Base-by-base conservation (phyloP, 2,888 invertebrate species). In the Caenorhabditis becei region DNA sequence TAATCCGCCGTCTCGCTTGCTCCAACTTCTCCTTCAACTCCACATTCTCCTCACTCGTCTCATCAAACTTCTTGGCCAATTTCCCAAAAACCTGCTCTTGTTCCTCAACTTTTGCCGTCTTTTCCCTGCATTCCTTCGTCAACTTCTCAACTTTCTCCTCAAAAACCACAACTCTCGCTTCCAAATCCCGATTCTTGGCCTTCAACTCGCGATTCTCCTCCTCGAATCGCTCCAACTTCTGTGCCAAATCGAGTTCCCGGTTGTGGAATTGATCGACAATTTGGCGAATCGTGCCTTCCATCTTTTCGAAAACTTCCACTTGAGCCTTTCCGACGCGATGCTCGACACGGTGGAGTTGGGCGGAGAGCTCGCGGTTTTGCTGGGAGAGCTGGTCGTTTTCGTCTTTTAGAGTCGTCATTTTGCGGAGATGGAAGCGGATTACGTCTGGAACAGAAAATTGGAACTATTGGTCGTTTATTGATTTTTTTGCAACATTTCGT, bases 201-300 rank as follows among this genome's bases (percentile, higher is more conserved):
- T 24, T 53, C 18, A 67, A 28, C 10, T 49, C n/a, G 7, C 2
- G 11, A 0, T 49, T 66, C 24, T 67, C 47, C 10, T 11, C 69
- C 26, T 53, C 41, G 2, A 67, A 26, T 4, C 23, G 14, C 18
- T 70, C 65, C 16, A 53, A 28, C n/a, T 59, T 70, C 16, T 51
- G 18, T 16, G 63, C 49, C 32, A 79, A 41, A 0, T 72, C 69
- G 2, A 62, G 24, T 53, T 80, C 80, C 5, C 72, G 56, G 16
- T 26, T 53, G 28, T 74, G 74, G 47, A 80, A 80, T 16, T 80
- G 63, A 24, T 69, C 63, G 5, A 80, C n/a, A 69, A 80, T 44
- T 7, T 74, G 32, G 18, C 47, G 58, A 5, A 67, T 49, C 5
- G 58, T 23, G 1, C 28, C 26, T 32, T 75, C 41, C 56, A 80